These are phyloP conservation scores for Malurus splendens DNA, from an alignment of 2,797 vertebrate genomes.

Conservation along the genomic window DNA sequence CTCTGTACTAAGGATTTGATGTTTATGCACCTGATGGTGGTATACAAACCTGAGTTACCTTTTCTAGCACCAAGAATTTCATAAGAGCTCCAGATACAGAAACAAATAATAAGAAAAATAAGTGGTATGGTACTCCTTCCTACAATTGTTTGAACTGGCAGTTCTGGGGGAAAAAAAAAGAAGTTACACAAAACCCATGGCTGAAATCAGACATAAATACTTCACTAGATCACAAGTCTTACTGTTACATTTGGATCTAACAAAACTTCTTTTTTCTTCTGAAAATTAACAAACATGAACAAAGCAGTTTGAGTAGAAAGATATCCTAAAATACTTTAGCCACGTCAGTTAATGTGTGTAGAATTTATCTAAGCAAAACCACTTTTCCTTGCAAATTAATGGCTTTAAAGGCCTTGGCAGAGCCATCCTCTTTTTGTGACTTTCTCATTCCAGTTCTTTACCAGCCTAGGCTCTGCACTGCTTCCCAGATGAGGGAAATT, in stretches of 20 bases:
- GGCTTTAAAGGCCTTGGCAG: neutral
- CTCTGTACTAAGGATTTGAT: neutral
- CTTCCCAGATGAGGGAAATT: neutral
- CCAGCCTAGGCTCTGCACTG: neutral
- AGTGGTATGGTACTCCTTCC: neutral
- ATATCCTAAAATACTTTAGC: neutral
- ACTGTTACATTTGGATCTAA: neutral
- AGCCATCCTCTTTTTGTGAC: neutral
- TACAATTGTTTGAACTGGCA: neutral
- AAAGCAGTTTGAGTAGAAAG: neutral
- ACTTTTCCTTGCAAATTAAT: neutral
- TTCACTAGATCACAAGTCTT: neutral
- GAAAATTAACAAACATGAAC: neutral
- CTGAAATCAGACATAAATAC: neutral
- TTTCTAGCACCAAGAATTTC: neutral
- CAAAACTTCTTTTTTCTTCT: neutral
- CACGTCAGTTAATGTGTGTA: fast-evolving
- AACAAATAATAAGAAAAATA: neutral
- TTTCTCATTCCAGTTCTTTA: neutral
- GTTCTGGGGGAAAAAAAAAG: neutral
- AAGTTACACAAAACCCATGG: neutral
- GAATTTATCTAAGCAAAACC: neutral
- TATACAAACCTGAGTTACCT: neutral
- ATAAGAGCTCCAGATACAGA: neutral
- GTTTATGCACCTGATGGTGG: neutral